phyloP scores from a whole-genome alignment of 2,797 vertebrate genomes.

The Lerista edwardsae region DNA sequence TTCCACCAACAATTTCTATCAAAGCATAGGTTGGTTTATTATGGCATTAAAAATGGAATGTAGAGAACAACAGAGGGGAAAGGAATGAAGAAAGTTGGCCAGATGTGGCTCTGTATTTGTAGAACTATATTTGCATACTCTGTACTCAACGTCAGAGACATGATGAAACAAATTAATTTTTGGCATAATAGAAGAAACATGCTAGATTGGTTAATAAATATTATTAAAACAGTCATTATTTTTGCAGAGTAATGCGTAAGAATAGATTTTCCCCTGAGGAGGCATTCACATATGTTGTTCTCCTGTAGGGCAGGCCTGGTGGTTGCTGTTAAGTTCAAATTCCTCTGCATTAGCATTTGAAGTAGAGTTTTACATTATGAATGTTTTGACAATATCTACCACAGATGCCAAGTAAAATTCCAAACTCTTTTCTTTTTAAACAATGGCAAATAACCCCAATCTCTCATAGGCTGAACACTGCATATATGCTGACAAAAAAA shows the following conservation, averaged over 20 bases:
- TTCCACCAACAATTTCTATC: conserved; percentile 7
- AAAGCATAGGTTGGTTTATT: conserved; percentile 30
- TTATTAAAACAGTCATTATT: conserved; percentile 10
- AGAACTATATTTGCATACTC: neutral
- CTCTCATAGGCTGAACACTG: neutral
- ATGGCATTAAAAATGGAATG: neutral
- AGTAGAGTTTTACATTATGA: conserved; percentile 25
- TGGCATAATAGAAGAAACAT: conserved; percentile 1
- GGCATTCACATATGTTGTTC: conserved; percentile 32
- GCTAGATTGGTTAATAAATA: conserved; percentile 36
- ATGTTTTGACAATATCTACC: conserved; percentile 40
- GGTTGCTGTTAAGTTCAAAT: conserved; percentile 2
- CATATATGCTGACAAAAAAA: conserved; percentile 11
- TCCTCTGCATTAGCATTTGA: conserved; percentile 34
- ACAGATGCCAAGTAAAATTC: conserved; percentile 30
- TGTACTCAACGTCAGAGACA: neutral
- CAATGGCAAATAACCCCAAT: neutral
- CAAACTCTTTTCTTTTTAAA: neutral
- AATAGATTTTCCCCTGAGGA: neutral
- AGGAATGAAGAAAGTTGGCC: neutral
- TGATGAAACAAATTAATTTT: neutral
- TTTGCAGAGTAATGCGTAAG: conserved; percentile 18
- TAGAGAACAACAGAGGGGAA: neutral
- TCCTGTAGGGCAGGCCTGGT: neutral
- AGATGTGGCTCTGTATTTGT: accelerated